Percentiles rank a stretch among this genome's conserved stretches.
These are phyloP conservation scores for Machimus rusticus DNA, from an alignment of 2,888 invertebrate genomes.

Conservation along the genomic window DNA sequence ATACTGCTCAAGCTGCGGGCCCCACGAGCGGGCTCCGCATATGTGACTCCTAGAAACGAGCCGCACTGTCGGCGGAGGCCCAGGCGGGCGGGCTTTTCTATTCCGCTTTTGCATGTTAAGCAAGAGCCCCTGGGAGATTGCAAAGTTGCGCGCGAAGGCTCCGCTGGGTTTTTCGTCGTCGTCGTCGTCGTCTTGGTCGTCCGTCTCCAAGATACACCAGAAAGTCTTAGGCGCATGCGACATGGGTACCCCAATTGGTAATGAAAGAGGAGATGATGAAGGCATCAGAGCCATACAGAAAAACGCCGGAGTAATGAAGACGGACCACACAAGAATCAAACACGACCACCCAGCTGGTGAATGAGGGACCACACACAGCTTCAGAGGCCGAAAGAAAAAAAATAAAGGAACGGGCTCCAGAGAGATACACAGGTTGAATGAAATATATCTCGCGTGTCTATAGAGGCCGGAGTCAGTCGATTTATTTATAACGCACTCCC, in stretches of 20 bases:
- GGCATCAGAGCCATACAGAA: conserved; percentile 48
- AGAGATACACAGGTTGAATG: conserved; percentile 49
- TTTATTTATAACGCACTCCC: conserved; percentile 38
- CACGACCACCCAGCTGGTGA: conserved; percentile 52
- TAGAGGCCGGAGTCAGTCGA: conserved; percentile 41
- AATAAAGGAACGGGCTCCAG: conserved; percentile 46
- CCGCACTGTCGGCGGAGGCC: background rate
- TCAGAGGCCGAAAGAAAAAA: conserved; percentile 46
- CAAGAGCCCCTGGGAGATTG: background rate
- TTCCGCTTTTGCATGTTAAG: conserved; percentile 22
- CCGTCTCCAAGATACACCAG: background rate
- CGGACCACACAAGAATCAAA: conserved; percentile 52
- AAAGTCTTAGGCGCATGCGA: conserved; percentile 33
- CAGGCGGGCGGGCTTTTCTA: background rate
- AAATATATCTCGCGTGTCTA: conserved; percentile 50
- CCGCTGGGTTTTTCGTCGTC: background rate
- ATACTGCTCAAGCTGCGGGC: background rate
- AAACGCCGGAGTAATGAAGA: conserved; percentile 52
- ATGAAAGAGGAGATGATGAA: conserved; percentile 42
- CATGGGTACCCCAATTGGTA: conserved; percentile 39
- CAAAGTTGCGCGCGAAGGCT: conserved; percentile 11
- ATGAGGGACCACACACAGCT: conserved; percentile 52
- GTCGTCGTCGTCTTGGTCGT: background rate
- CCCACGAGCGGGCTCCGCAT: background rate
- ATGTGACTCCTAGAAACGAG: background rate